Conservation (phyloP, 35 echinoderm and acorn worm species). For the Holothuria glaberrima region DNA sequence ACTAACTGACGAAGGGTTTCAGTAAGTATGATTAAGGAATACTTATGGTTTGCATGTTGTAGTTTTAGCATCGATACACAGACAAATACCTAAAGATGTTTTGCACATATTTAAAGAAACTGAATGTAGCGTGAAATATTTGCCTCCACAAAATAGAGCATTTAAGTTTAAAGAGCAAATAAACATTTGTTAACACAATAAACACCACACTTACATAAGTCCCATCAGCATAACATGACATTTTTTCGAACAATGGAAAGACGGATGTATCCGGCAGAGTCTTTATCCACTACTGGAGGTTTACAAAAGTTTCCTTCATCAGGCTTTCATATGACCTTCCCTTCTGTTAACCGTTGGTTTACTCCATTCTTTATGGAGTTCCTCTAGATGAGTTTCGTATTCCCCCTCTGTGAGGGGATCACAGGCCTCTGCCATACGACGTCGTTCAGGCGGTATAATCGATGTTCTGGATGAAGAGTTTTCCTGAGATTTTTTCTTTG, state of each 20-base stretch:
- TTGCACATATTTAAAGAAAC: not conserved
- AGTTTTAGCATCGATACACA: not conserved
- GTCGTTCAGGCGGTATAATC: not conserved
- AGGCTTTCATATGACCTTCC: not conserved
- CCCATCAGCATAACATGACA: not conserved
- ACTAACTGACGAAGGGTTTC: no score
- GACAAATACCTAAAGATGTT: not conserved
- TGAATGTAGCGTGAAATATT: no score
- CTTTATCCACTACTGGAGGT: not conserved
- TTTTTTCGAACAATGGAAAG: not conserved
- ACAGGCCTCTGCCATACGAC: not conserved
- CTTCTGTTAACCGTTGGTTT: not conserved
- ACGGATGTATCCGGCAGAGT: not conserved
- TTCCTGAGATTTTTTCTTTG: not conserved
- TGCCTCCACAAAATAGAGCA: not conserved
- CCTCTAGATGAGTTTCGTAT: not conserved
- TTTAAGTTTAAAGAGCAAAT: not conserved
- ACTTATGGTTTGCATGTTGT: no score
- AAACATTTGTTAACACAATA: not conserved
- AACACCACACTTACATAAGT: not conserved
- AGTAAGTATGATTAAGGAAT: no score
- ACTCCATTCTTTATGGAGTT: not conserved
- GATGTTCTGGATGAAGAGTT: not conserved
- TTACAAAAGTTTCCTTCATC: not conserved
- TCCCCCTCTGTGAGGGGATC: not conserved